Evolutionary conservation across 30 jellyfish, hydroid and myxozoan species (phyloP).

Genomic region (Turritopsis rubra): DNA sequence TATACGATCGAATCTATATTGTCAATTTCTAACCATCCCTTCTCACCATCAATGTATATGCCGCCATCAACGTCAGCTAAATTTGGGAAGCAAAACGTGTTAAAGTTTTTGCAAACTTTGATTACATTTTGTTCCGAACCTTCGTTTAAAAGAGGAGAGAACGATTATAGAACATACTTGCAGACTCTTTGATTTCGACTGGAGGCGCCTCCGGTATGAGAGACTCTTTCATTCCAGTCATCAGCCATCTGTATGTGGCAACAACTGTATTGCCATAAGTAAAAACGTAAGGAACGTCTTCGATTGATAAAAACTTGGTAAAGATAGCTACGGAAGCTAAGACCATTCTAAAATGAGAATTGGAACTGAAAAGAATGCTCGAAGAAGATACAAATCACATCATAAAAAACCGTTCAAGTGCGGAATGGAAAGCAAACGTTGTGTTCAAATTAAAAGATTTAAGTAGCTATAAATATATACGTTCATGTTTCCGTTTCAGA

Average conservation of each 20-base stretch:
- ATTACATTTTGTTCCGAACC: no score
- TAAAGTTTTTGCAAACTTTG: no score
- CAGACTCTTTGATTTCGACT: conserved; percentile 23
- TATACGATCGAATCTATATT: conserved; percentile 54
- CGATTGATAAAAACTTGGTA: conserved; percentile 73
- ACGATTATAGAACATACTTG: background rate
- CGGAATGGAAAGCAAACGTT: no score
- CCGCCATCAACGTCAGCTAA: conserved; percentile 93
- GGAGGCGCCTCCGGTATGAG: conserved; percentile 80
- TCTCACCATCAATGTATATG: conserved; percentile 62
- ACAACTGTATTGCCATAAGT: conserved; percentile 95
- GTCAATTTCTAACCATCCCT: conserved; percentile 65
- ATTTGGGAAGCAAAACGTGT: background rate
- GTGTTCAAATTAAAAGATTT: no score
- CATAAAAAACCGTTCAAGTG: background rate
- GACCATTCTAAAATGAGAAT: conserved; percentile 51
- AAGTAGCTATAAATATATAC: no score
- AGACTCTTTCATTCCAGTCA: conserved; percentile 52
- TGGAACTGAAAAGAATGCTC: background rate
- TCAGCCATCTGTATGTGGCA: conserved; percentile 83
- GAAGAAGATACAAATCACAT: background rate
- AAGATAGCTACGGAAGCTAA: conserved; percentile 78
- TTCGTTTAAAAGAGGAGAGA: background rate
- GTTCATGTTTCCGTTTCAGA: no score
- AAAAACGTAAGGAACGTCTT: conserved; percentile 95